Evolutionary conservation across 2,797 vertebrate species (phyloP), one percentile per base, ranked within the genome.

Genomic region (Chrosomus eos): DNA sequence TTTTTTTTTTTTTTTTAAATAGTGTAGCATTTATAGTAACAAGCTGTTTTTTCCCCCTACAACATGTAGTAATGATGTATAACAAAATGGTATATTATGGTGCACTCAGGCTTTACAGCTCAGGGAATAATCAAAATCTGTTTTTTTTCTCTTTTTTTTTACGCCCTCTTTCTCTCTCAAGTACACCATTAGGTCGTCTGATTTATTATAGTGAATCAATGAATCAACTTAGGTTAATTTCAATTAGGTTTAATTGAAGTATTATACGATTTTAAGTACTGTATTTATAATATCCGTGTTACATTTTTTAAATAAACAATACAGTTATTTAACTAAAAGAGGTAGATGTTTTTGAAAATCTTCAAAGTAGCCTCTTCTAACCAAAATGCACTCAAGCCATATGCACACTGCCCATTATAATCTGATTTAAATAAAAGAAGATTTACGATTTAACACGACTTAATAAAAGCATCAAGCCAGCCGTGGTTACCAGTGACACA

Each of bases 321-420:
- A 62, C 3, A 26, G 11, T 26, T 5, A 48, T 5, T 48, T 48
- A 73, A 19, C 18, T 16, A 43, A 71, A 43, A 51, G 1, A 1
- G 3, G 5, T 33, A 13, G 26, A 10, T 10, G 5, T 31, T 33
- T 33, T 21, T 33, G 28, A 23, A 33, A 18, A 45, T 70, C 10
- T n/a, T 40, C 5, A 18, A n/a, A 38, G 7, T 58, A 26, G 13
- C 23, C 40, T 60, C 3, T 58, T 76, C 7, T 14, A 53, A 77
- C 2, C 74, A 77, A 43, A 77, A 75, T 71, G 40, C 53, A 51
- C 72, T 71, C 53, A 84, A 85, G 87, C 92, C 92, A 92, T 94
- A 92, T 92, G 91, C 67, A 89, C 85, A 86, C 85, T 68, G 80
- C 90, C 85, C 33, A 60, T 89, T 89, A 38, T 92, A 94, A 93